These are phyloP conservation scores for Spilosoma lubricipeda DNA, from an alignment of 2,888 invertebrate genomes.

Conservation along the genomic window DNA sequence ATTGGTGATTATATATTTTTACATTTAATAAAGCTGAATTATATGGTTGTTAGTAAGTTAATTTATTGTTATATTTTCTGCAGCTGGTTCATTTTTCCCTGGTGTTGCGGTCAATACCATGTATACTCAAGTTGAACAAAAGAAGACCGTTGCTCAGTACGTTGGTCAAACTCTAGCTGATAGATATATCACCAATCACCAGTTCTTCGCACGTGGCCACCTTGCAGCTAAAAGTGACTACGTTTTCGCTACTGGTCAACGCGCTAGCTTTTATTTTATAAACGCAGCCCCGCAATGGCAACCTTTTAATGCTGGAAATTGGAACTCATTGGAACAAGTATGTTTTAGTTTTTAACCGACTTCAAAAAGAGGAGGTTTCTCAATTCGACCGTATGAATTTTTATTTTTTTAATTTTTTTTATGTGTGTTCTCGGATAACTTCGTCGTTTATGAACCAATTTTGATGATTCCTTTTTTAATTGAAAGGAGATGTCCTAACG, in stretches of 20 bases:
- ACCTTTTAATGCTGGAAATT: constrained; percentile 87
- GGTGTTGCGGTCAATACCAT: constrained; percentile 70
- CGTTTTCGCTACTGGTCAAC: constrained; percentile 86
- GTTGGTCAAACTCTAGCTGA: constrained; percentile 70
- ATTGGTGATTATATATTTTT: constrained; percentile 58
- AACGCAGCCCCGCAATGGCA: constrained; percentile 90
- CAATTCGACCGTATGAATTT: no score
- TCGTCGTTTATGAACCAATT: no score
- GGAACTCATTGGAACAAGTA: constrained; percentile 83
- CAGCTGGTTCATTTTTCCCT: constrained; percentile 82
- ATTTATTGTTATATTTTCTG: background rate
- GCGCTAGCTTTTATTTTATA: constrained; percentile 87
- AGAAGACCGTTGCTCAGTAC: constrained; percentile 60
- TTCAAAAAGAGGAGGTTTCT: no score
- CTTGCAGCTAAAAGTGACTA: constrained; percentile 88
- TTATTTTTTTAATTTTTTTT: no score
- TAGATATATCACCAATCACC: constrained; percentile 77
- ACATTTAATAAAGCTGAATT: no score
- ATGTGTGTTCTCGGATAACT: no score
- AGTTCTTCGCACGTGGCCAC: constrained; percentile 87
- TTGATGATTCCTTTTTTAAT: no score
- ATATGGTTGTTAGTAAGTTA: background rate
- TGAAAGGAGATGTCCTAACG: no score
- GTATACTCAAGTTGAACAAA: constrained; percentile 76
- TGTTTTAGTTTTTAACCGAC: background rate